Percentiles rank a stretch among this genome's conserved stretches.
These are phyloP conservation scores for Serripes groenlandicus DNA, from an alignment of 2,888 invertebrate genomes.

Conservation along the genomic window DNA sequence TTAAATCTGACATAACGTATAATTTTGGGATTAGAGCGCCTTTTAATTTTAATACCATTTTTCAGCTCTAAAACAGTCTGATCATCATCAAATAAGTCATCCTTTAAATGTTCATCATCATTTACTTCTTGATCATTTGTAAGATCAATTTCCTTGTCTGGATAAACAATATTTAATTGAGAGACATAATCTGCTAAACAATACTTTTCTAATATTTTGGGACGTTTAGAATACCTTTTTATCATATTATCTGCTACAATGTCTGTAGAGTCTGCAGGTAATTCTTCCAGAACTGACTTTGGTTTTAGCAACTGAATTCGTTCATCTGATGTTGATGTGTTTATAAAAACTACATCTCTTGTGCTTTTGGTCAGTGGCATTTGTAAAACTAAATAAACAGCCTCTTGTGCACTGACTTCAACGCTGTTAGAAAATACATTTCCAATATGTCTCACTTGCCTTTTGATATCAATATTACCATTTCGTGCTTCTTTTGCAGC, in stretches of 20 bases:
- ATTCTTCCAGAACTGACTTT: conserved; percentile 50
- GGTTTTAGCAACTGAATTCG: conserved; percentile 73
- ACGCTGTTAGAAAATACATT: conserved; percentile 13
- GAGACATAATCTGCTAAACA: conserved; percentile 44
- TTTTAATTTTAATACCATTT: conserved; percentile 18
- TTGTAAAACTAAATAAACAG: conserved; percentile 62
- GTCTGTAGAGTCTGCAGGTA: conserved; percentile 17
- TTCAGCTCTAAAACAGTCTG: background rate
- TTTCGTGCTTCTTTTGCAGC: conserved; percentile 6
- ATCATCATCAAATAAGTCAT: conserved; percentile 8
- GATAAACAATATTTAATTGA: conserved; percentile 12
- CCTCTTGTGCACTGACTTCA: conserved; percentile 73
- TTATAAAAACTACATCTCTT: conserved; percentile 59
- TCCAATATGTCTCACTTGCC: background rate
- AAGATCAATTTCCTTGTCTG: background rate
- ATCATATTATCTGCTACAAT: conserved; percentile 14
- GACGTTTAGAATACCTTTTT: background rate
- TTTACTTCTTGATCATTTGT: background rate
- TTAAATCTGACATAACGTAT: conserved; percentile 26
- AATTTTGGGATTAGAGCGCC: background rate
- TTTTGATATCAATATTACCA: background rate
- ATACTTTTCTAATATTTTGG: conserved; percentile 1
- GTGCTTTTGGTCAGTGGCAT: conserved; percentile 57
- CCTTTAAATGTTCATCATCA: conserved; percentile 3
- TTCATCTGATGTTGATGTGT: conserved; percentile 67